Evolutionary conservation across 2,888 invertebrate genomes (phyloP), one percentile per base, ranked within the genome.

Genomic region (Melanostoma scalare): DNA sequence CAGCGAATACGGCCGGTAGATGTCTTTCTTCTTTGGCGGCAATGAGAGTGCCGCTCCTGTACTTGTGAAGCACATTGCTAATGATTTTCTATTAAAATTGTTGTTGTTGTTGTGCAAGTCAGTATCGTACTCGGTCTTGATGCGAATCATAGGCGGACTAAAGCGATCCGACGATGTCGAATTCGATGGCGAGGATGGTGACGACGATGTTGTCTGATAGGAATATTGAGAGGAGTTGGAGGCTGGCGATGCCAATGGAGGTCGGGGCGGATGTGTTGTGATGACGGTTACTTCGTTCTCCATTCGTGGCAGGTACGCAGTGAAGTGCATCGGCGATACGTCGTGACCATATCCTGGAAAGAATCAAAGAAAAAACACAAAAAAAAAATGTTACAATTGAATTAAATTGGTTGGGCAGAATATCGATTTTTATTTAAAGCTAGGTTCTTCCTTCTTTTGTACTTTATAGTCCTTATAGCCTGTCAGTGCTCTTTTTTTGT

Each of bases 21-120:
- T 96, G 91, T 97, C 97, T 91, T 97, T 96, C 91, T 97, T 97
- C 91, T 97, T 97, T 3, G 97, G 97, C 85, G 97, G 97, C 88
- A 97, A 92, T 76, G 96, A 96, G 35, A 96, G 92, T 46, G 96
- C 94, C n/a, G 95, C 94, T 55, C 96, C 96, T 10, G 96, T 96
- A 91, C 96, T 96, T 65, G 96, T 96, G 90, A 95, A 96, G 89
- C 96, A 96, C 95, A 96, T 96, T 50, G 96, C 93, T 86, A 95
- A 92, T 80, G 96, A 95, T 91, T 96, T 96, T 90, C 94, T 58
- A 61, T 85, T 82, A 40, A 60, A 44, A 30, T 63, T 58, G 50
- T 42, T 68, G 52, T 63, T 75, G 58, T 72, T 72, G 52, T 74
- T 72, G 55, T 74, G 75, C 61, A 75, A 52, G 5, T 84, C 85